Percentiles rank a stretch among this genome's conserved stretches.
phyloP scores from a whole-genome alignment of 2,888 invertebrate genomes.

The Chrysolina oricalcia region DNA sequence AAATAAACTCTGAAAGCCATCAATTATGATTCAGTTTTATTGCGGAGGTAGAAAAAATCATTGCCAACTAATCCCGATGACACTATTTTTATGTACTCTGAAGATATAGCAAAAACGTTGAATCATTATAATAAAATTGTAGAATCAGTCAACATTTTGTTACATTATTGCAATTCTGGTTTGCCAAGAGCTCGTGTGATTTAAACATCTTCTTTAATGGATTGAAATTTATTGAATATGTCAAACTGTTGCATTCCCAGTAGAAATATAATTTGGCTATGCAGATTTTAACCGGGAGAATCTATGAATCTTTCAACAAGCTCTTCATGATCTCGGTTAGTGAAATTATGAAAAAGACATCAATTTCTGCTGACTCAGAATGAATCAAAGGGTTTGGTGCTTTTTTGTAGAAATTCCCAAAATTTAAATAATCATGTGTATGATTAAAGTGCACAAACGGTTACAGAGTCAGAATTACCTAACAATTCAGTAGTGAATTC shows the following conservation, averaged over 20 bases:
- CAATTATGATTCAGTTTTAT: neutral
- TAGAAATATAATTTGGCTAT: no score
- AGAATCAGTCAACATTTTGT: neutral
- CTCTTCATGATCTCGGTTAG: no score
- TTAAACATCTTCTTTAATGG: neutral
- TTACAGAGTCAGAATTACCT: no score
- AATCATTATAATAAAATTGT: neutral
- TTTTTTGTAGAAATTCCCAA: no score
- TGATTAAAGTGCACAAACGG: no score
- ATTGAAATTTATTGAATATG: neutral
- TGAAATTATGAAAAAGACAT: no score
- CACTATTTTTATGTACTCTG: neutral
- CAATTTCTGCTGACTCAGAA: no score
- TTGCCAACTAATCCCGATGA: conserved; percentile 8
- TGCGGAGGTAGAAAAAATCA: neutral
- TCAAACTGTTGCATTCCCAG: neutral
- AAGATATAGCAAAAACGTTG: neutral
- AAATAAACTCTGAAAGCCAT: neutral
- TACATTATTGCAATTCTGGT: neutral
- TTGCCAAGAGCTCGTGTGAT: neutral
- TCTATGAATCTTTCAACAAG: no score
- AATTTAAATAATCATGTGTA: no score
- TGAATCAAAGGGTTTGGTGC: no score
- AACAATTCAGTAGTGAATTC: no score
- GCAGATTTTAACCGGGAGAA: no score